Conservation (phyloP, 2,113 vertebrate species). For the Anthoscopus minutus region DNA sequence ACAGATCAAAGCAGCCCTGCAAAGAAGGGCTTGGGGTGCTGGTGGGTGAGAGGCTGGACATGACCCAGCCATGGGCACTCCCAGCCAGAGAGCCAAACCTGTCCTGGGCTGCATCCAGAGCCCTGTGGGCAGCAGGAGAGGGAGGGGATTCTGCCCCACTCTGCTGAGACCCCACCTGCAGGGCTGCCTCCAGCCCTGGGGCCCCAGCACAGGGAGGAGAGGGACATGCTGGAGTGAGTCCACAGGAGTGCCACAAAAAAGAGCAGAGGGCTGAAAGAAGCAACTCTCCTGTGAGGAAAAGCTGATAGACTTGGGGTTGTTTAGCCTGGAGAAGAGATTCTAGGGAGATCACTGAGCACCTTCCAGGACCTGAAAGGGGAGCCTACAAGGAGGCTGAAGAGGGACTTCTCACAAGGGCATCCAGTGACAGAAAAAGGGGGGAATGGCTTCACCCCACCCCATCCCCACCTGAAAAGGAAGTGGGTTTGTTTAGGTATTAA, state of each 20-base stretch:
- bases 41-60: neutral
- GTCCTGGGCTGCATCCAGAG: neutral
- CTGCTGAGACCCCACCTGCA: neutral
- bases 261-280: neutral
- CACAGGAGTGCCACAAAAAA: neutral
- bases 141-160: neutral
- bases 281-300: neutral
- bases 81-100: fast-evolving
- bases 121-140: fast-evolving
- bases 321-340: neutral
- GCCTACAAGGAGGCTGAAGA: neutral
- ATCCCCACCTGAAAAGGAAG: neutral
- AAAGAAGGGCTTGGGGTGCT: fast-evolving
- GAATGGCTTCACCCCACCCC: neutral
- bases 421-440: neutral
- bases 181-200: neutral
- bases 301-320: neutral
- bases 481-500: neutral
- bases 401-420: neutral
- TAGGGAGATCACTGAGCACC: neutral
- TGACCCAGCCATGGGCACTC: neutral
- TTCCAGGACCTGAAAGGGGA: neutral
- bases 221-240: fast-evolving
- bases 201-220: neutral
- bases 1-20: neutral